Conservation (phyloP, 2,888 invertebrate species). For the Gasteruption jaculator region DNA sequence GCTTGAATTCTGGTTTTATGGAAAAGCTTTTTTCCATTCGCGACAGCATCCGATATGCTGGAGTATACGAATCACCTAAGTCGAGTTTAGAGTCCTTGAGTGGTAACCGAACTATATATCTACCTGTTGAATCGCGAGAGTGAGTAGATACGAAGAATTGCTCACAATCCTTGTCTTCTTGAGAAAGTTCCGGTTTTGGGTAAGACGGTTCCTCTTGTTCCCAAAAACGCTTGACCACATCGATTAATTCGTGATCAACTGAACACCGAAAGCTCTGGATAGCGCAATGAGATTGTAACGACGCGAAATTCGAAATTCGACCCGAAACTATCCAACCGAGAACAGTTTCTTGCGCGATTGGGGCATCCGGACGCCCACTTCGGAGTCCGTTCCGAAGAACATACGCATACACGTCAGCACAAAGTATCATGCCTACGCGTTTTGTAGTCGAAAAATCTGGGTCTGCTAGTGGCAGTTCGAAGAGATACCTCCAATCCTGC, state of each 20-base stretch:
- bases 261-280: too few relatives aligned
- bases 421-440: constrained; percentile 9
- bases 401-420: constrained; percentile 6
- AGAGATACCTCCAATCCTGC: constrained; percentile 7
- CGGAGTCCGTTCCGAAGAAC: too few relatives aligned
- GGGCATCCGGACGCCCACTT: too few relatives aligned
- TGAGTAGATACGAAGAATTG: constrained; percentile 12
- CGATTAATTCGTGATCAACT: too few relatives aligned
- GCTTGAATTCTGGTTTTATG: neutral
- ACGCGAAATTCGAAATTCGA: too few relatives aligned
- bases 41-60: constrained; percentile 7
- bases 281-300: too few relatives aligned
- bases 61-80: neutral
- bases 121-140: constrained; percentile 7
- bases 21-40: constrained; percentile 7
- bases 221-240: constrained; percentile 14
- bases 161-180: constrained; percentile 12
- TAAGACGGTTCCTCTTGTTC: constrained; percentile 2
- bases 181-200: neutral
- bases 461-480: constrained; percentile 10
- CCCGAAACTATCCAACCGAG: too few relatives aligned
- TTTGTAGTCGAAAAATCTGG: constrained; percentile 3
- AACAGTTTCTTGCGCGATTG: too few relatives aligned
- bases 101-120: constrained; percentile 14
- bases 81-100: constrained; percentile 9